A percentile compares a stretch with the other conserved stretches of the same genome.
These are phyloP conservation scores for Sebastes taczanowskii DNA, from an alignment of 2,797 vertebrate species.

Conservation along the genomic window DNA sequence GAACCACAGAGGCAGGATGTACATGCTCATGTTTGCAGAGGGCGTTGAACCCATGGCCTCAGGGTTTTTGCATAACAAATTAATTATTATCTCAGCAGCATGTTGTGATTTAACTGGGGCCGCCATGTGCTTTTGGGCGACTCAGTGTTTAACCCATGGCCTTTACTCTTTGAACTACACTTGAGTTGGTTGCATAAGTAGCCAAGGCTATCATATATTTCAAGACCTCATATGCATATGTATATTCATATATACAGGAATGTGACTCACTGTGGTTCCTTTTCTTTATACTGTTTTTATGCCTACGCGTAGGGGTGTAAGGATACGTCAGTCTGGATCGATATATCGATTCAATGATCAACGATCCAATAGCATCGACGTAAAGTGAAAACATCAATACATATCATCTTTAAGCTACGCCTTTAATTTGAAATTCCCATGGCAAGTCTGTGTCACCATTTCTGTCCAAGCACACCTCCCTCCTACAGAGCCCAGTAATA, in stretches of 20 bases:
- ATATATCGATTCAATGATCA: too few relatives aligned
- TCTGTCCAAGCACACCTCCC: too few relatives aligned
- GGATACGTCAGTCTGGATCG: too few relatives aligned
- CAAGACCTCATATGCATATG: background rate
- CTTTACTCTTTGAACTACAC: constrained; percentile 3
- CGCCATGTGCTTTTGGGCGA: background rate
- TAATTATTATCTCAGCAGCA: background rate
- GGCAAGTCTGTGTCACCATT: too few relatives aligned
- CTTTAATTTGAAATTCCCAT: too few relatives aligned
- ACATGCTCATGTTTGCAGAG: constrained; percentile 36
- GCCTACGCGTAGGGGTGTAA: too few relatives aligned
- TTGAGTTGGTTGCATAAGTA: background rate
- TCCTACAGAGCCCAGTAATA: too few relatives aligned
- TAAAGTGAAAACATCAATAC: too few relatives aligned
- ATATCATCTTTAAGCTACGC: too few relatives aligned
- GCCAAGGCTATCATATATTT: background rate
- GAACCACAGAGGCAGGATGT: background rate
- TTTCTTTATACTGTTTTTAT: background rate
- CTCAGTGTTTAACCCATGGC: background rate
- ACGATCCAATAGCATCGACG: too few relatives aligned
- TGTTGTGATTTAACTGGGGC: constrained; percentile 21
- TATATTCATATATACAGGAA: background rate
- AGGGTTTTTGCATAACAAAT: constrained; percentile 53
- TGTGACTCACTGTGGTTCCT: background rate
- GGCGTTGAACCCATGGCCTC: constrained; percentile 22